Evolutionary conservation across 2,797 vertebrate genomes (phyloP), one percentile per base, ranked within the genome.

Genomic region (Parauchenoglanis ngamensis): DNA sequence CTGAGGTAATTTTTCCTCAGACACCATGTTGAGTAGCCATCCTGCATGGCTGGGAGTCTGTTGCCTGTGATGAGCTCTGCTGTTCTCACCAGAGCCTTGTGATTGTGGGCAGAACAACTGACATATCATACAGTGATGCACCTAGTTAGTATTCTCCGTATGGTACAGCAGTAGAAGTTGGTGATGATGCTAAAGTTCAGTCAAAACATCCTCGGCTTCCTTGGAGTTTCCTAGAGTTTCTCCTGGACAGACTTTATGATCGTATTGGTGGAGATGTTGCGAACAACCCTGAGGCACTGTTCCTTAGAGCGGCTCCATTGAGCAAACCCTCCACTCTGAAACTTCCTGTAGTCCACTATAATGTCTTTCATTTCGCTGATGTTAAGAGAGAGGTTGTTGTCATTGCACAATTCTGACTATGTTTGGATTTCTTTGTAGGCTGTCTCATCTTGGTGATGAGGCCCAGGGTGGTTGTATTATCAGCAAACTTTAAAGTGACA

Each of bases 1-100:
- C 28, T 78, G 76, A 31, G 54, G 28, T 57, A 57, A 79, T 59
- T 79, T 78, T 78, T 57, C 76, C 54, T 15, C 19, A 79, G 19
- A 54, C 77, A 31, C 54, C 23, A 79, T 79, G 54, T 52, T 1
- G 46, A 52, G 11, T 54, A 17, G 25, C 56, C 52, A 79, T 35
- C 52, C 76, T 79, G 28, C 46, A 44, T 63, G 13, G 11, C 57
- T 65, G 79, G 23, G 25, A 63, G 57, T 8, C 40, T 65, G 40
- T 63, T 63, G 54, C 25, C n/a, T 8, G 46, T 3, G 15, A 23
- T 79, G 19, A 35, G 28, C 57, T 79, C 17, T 63, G 40, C 3
- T 81, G 40, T 81, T 63, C 40, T 81, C 40, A 80, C 59, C 59
- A 81, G 23, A 63, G 44, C 59, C 15, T 65, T 63, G 40, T 13